Percentiles rank a stretch among this genome's conserved stretches.
phyloP scores from a whole-genome alignment of 1,140 invertebrate species.

The Liolophura sinensis region DNA sequence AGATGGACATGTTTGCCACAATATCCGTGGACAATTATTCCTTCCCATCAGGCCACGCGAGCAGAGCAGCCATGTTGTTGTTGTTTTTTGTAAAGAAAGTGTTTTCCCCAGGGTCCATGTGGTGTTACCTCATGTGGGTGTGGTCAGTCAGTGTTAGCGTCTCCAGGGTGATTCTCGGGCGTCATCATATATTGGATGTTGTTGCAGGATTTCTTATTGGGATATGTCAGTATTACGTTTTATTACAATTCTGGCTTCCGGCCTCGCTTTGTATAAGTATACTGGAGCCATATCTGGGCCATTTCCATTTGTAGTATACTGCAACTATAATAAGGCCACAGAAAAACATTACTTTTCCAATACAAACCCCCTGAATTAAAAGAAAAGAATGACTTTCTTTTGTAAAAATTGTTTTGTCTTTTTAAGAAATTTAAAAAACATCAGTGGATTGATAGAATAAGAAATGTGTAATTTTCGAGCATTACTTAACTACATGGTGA shows the following conservation, averaged over 20 bases:
- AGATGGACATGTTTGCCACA: slow-evolving; percentile 67
- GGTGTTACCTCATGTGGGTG: slow-evolving; percentile 63
- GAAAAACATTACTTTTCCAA: too few relatives aligned
- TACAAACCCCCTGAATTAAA: too few relatives aligned
- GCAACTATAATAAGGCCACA: too few relatives aligned
- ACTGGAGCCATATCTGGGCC: slow-evolving; percentile 42
- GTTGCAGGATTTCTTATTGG: slow-evolving; percentile 76
- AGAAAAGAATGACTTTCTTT: too few relatives aligned
- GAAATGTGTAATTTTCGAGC: too few relatives aligned
- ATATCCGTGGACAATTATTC: slow-evolving; percentile 85
- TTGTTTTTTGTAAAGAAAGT: slow-evolving; percentile 58
- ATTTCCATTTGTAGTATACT: slow-evolving; percentile 37
- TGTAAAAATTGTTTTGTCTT: too few relatives aligned
- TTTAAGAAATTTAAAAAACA: too few relatives aligned
- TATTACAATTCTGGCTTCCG: slow-evolving; percentile 55
- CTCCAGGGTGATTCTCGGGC: slow-evolving; percentile 77
- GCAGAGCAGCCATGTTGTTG: slow-evolving; percentile 78
- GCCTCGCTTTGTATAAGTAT: slow-evolving; percentile 28
- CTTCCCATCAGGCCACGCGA: slow-evolving; percentile 95
- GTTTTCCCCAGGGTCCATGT: slow-evolving; percentile 11
- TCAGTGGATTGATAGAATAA: too few relatives aligned
- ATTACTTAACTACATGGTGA: too few relatives aligned
- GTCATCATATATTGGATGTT: slow-evolving; percentile 89
- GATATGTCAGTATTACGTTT: slow-evolving; percentile 70
- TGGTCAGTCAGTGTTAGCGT: slow-evolving; percentile 78